Percentiles rank a stretch among this genome's conserved stretches.
phyloP scores from a whole-genome alignment of 2,888 invertebrate genomes.

The Trissolcus brochymenae region DNA sequence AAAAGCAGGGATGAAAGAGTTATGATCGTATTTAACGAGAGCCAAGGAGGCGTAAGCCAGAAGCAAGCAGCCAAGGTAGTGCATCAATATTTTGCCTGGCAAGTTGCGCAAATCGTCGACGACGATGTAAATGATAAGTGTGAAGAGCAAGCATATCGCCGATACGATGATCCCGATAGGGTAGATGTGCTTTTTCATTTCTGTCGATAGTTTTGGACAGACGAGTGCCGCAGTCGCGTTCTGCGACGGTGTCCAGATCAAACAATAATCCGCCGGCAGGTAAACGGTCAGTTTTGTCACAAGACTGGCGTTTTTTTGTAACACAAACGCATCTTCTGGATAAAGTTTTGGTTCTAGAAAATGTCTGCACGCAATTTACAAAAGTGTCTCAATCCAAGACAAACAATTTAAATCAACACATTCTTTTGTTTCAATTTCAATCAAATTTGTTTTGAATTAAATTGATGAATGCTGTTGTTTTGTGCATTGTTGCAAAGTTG shows the following conservation, averaged over 20 bases:
- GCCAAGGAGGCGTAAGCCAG: conserved; percentile 63
- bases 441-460: too few species aligned
- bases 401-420: too few species aligned
- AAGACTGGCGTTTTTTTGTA: conserved; percentile 50
- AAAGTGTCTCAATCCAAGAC: too few species aligned
- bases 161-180: conserved; percentile 63
- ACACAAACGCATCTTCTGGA: conserved; percentile 50
- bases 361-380: conserved; percentile 6
- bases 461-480: too few species aligned
- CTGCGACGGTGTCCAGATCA: conserved; percentile 39
- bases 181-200: conserved; percentile 34
- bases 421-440: too few species aligned
- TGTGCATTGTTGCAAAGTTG: neutral
- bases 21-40: conserved; percentile 60
- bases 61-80: conserved; percentile 64
- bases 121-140: conserved; percentile 68
- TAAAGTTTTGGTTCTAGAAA: conserved; percentile 53
- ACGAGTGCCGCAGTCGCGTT: conserved; percentile 33
- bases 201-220: conserved; percentile 13
- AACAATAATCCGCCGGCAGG: conserved; percentile 47
- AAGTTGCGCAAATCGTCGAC: conserved; percentile 68
- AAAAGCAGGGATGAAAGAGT: conserved; percentile 4
- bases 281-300: neutral
- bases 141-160: conserved; percentile 63
- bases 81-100: conserved; percentile 69